Evolutionary conservation across 2,113 vertebrate species (phyloP).

Genomic region (Euleptes europaea): DNA sequence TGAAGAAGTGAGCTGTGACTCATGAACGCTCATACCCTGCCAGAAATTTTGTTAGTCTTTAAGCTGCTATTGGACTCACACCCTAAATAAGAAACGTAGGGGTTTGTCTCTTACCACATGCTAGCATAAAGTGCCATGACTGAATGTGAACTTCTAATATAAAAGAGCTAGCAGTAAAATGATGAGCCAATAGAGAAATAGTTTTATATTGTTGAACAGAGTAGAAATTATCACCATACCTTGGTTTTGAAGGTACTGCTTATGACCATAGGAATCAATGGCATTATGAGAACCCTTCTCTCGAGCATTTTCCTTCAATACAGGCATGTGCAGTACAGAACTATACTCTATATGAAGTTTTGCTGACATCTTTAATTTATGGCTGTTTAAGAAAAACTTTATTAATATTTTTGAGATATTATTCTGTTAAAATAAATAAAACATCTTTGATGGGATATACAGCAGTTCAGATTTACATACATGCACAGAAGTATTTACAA

Average conservation of each 20-base stretch:
- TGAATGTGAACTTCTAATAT: not conserved
- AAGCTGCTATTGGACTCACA: no score
- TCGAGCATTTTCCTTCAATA: constrained; percentile 86
- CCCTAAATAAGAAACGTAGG: not conserved
- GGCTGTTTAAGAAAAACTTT: constrained; percentile 70
- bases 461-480: not conserved
- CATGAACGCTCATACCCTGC: no score
- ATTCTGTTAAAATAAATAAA: not conserved
- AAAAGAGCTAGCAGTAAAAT: no score
- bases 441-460: not conserved
- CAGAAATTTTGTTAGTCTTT: no score
- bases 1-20: no score
- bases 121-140: not conserved
- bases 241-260: constrained; percentile 79
- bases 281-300: constrained; percentile 75
- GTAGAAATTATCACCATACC: constrained; percentile 66
- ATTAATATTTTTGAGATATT: accelerated
- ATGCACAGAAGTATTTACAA: not conserved
- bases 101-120: not conserved
- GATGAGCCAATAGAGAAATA: no score
- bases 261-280: constrained; percentile 77
- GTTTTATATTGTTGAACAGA: no score
- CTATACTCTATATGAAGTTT: constrained; percentile 89
- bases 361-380: constrained; percentile 90
- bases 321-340: constrained; percentile 93